Conservation (phyloP, 2,888 invertebrate species). For the Entomobrya proxima region DNA sequence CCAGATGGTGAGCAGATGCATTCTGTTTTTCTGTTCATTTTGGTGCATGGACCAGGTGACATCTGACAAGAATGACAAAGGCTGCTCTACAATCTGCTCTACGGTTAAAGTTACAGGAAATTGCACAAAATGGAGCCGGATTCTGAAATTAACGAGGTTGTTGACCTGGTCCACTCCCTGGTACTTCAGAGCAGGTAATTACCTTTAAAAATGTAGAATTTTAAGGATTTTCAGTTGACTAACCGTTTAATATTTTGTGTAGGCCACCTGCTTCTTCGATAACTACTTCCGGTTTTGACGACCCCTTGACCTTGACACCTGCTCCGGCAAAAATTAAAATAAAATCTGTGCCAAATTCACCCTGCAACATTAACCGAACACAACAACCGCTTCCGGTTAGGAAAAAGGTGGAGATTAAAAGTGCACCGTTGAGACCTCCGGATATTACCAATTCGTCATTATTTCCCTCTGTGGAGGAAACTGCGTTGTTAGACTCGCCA, state of each 20-base stretch:
- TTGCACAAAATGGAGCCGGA: constrained; percentile 3
- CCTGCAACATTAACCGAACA: neutral
- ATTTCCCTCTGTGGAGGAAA: constrained; percentile 68
- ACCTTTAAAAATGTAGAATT: neutral
- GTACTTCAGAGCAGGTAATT: constrained; percentile 50
- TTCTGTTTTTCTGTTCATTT: too few relatives aligned
- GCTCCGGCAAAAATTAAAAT: neutral
- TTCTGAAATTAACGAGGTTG: constrained; percentile 22
- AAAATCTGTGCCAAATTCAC: constrained; percentile 33
- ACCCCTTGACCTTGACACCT: neutral
- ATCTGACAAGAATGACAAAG: too few relatives aligned
- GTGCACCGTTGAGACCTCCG: constrained; percentile 69
- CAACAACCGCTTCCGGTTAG: constrained; percentile 28
- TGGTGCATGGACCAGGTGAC: too few relatives aligned
- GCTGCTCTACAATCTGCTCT: too few relatives aligned
- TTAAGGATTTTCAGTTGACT: neutral
- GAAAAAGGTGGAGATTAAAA: constrained; percentile 56
- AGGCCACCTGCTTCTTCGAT: neutral
- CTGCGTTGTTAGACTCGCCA: neutral
- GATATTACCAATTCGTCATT: constrained; percentile 65
- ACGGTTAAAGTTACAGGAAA: neutral
- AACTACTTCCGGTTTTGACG: constrained; percentile 1
- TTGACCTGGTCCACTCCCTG: constrained; percentile 45
- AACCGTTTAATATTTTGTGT: neutral
- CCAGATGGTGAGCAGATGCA: too few relatives aligned